phyloP scores from a whole-genome alignment of 2,888 invertebrate species.

The Drosophila lacicola region DNA sequence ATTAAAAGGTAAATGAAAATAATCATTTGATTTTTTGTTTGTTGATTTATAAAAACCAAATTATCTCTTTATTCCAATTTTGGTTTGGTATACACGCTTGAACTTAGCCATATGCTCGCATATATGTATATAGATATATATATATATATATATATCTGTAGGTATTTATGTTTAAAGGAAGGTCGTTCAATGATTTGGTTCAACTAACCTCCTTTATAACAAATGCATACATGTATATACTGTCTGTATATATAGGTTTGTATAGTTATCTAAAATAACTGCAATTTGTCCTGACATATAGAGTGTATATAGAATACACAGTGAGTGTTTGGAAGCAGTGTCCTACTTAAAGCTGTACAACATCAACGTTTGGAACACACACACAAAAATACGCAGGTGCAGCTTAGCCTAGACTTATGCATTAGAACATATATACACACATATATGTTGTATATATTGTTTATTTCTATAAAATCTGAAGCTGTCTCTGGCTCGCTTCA shows the following conservation, averaged over 20 bases:
- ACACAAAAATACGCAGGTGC: conserved; percentile 34
- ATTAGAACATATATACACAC: conserved; percentile 16
- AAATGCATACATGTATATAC: conserved; percentile 29
- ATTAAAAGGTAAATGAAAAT: not conserved
- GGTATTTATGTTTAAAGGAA: conserved; percentile 30
- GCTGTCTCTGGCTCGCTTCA: conserved; percentile 26
- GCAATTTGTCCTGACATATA: conserved; percentile 8
- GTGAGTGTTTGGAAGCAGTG: conserved; percentile 32
- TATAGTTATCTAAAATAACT: conserved; percentile 61
- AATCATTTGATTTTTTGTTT: not conserved
- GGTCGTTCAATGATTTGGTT: conserved; percentile 2
- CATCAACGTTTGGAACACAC: conserved; percentile 37
- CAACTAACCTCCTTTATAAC: conserved; percentile 26
- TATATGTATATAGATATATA: conserved; percentile 25
- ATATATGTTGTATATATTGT: conserved; percentile 11
- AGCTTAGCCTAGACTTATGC: conserved; percentile 48
- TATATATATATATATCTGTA: conserved; percentile 34
- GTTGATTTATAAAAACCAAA: conserved; percentile 35
- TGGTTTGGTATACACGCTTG: conserved; percentile 73
- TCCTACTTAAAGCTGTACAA: conserved; percentile 52
- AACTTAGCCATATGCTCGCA: conserved; percentile 53
- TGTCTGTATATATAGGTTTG: conserved; percentile 29
- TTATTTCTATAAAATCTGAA: conserved; percentile 34
- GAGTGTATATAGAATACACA: conserved; percentile 22
- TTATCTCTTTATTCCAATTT: conserved; percentile 53